These are phyloP conservation scores for Lophura nycthemera DNA, from an alignment of 2,113 vertebrate species.

Conservation along the genomic window DNA sequence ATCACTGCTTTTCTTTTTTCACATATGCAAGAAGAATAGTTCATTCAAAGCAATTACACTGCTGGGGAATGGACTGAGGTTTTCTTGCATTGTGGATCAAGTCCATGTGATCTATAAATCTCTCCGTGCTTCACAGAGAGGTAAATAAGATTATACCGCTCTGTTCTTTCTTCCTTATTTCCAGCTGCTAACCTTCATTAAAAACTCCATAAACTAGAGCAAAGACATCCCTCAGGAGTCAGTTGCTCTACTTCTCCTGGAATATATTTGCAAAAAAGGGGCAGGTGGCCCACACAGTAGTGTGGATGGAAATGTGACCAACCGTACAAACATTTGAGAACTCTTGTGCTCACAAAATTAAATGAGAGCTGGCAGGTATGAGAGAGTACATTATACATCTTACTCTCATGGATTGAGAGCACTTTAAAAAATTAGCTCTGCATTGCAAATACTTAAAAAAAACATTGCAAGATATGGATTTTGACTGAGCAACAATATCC, in stretches of 20 bases:
- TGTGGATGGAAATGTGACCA: neutral
- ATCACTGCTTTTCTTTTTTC: neutral
- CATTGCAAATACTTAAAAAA: neutral
- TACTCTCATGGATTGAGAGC: neutral
- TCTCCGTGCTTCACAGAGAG: neutral
- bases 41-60: neutral
- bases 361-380: neutral
- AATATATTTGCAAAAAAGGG: neutral
- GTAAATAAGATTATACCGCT: neutral
- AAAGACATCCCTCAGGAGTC: neutral
- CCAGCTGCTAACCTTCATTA: constrained; percentile 12
- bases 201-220: neutral
- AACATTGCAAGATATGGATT: neutral
- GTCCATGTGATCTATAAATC: neutral
- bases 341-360: neutral
- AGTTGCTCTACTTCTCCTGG: neutral
- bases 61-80: neutral
- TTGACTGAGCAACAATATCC: neutral
- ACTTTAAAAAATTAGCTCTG: neutral
- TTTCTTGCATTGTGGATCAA: neutral
- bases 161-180: neutral
- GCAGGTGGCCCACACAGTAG: neutral
- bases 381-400: neutral
- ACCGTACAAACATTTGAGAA: neutral
- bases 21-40: neutral